These are phyloP conservation scores for Poecile atricapillus DNA, from an alignment of 2,113 vertebrate genomes.

Conservation along the genomic window DNA sequence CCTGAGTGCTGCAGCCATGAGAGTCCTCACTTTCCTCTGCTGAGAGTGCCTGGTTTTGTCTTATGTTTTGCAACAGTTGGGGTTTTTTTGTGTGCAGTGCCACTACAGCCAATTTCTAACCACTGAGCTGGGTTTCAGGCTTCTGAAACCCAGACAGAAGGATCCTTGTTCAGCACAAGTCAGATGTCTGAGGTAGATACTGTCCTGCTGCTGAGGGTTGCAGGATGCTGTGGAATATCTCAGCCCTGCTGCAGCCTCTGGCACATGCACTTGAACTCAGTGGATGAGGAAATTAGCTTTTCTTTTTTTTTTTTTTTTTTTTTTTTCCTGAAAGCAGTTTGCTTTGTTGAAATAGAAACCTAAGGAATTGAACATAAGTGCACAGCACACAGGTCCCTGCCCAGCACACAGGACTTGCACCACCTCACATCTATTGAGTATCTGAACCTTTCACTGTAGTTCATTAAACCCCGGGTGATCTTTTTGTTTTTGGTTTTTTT, in stretches of 20 bases:
- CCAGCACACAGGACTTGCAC: not conserved
- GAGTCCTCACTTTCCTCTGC: not conserved
- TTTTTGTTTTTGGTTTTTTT: not conserved
- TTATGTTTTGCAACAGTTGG: not conserved
- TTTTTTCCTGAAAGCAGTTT: not conserved
- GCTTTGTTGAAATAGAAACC: not conserved
- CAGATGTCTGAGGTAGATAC: slow-evolving; percentile 12
- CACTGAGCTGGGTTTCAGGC: not conserved
- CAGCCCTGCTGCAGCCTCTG: not conserved
- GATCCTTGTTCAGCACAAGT: not conserved
- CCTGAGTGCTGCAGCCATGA: not conserved
- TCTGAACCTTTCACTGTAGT: not conserved
- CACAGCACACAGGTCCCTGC: not conserved
- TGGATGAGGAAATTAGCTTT: not conserved
- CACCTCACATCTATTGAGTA: not conserved
- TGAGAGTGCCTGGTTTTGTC: not conserved
- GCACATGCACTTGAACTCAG: not conserved
- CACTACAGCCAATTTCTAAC: not conserved
- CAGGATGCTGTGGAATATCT: not conserved
- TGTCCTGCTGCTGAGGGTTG: not conserved
- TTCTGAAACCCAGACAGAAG: slow-evolving; percentile 22
- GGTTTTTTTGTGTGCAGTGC: not conserved
- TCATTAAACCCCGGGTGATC: not conserved
- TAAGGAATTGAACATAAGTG: not conserved
- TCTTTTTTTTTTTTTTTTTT: not conserved